Percentiles rank a stretch among this genome's conserved stretches.
Conservation (phyloP, 2,113 vertebrate species). For the Pitta sordida region DNA sequence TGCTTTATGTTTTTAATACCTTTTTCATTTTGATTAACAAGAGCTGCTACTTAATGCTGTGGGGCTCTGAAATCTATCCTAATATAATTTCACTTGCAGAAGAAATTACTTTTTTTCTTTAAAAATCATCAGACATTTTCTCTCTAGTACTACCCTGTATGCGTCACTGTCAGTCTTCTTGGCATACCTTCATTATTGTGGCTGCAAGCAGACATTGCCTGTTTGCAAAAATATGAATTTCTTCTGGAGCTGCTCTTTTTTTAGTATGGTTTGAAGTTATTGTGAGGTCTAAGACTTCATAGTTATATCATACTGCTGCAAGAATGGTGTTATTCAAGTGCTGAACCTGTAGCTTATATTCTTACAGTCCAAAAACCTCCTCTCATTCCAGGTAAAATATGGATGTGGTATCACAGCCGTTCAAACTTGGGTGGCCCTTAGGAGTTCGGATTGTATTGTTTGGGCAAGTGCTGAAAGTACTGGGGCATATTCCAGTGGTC, state of each 20-base stretch:
- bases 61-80: neutral
- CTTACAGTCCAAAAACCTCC: neutral
- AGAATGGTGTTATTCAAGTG: neutral
- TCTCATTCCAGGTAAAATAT: conserved; percentile 20
- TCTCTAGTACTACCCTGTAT: neutral
- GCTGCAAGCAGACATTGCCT: neutral
- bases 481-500: conserved; percentile 33
- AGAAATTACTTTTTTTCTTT: neutral
- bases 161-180: neutral
- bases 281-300: neutral
- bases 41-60: neutral
- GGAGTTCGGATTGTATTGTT: conserved; percentile 16
- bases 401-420: neutral
- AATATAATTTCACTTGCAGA: neutral
- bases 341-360: neutral
- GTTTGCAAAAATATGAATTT: neutral
- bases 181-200: neutral
- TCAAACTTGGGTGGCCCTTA: conserved; percentile 43
- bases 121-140: neutral
- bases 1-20: neutral
- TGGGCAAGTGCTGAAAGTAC: conserved; percentile 27
- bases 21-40: neutral
- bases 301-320: neutral
- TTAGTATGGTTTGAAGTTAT: neutral
- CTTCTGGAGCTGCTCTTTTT: neutral